Base-by-base conservation (phyloP, 2,797 vertebrate species). In the Characodon lateralis region DNA sequence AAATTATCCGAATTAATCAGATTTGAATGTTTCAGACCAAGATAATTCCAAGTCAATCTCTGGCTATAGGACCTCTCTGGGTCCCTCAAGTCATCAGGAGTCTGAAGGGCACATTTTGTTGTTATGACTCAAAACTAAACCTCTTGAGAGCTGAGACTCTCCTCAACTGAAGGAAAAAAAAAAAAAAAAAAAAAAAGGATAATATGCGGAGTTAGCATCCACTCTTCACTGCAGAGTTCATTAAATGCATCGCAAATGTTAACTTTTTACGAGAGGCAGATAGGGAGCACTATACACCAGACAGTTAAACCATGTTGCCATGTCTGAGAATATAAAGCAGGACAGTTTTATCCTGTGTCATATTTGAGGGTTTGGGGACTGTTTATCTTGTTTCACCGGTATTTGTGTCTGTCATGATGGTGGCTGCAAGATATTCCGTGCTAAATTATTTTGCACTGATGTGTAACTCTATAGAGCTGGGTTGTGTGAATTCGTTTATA, bases 371-470 rank as follows among this genome's bases (percentile, higher is more conserved):
- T 41, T 66, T 24, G 41, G 8, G 20, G 20, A 31, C 35, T 35
- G 6, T 66, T 41, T 41, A 41, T 51, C 14, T 16, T 51, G 5
- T 71, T 50, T 77, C 55, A 51, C 31, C 26, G 53, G 16, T 71
- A 61, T 85, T 74, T 61, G 28, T 78, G n/a, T 50, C 26, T 55
- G 71, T 80, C 61, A 58, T 1, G 46, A 51, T 41, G 39, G 63
- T 68, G 56, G 69, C 51, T 18, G 16, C 41, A 61, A 48, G 58
- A 59, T 76, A 41, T 55, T 65, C 1, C 3, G 14, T 18, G 26
- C 51, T 31, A 66, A 78, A 72, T 78, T 56, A 73, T 68, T 84
- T 78, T 81, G 66, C 74, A 85, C 72, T 58, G 53, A 81, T 83
- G 10, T 73, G 50, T n/a, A 18, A 43, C 39, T 63, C 26, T 39